phyloP scores from a whole-genome alignment of 2,797 vertebrate species.

The Linurgus olivaceus region DNA sequence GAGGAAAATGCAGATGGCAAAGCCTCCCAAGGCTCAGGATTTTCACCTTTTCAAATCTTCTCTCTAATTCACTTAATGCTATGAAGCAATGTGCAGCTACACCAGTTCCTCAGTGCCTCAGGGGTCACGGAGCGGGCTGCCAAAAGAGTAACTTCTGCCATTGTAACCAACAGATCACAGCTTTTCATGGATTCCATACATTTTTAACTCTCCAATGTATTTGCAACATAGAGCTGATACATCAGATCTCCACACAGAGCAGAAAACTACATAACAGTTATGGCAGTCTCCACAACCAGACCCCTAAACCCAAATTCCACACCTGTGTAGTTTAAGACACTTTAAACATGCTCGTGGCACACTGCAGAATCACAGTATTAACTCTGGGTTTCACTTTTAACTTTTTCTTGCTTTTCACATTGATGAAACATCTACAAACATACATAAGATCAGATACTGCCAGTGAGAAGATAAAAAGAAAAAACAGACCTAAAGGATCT shows the following conservation, averaged over 20 bases:
- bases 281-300: not conserved
- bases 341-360: not conserved
- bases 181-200: not conserved
- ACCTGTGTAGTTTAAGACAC: not conserved
- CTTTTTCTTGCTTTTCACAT: not conserved
- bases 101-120: accelerated
- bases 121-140: not conserved
- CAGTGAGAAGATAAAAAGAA: not conserved
- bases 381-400: not conserved
- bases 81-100: not conserved
- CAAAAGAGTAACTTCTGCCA: not conserved
- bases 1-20: not conserved
- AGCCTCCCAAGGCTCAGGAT: not conserved
- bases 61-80: not conserved
- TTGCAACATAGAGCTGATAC: not conserved
- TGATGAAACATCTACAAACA: not conserved
- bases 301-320: not conserved
- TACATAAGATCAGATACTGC: not conserved
- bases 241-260: not conserved
- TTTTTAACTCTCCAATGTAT: not conserved
- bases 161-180: not conserved
- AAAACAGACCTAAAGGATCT: not conserved
- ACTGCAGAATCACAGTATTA: not conserved
- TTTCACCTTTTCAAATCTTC: not conserved
- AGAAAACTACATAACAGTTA: not conserved